Evolutionary conservation across 2,888 invertebrate genomes (phyloP).

Genomic region (Eucriotettix oculatus): DNA sequence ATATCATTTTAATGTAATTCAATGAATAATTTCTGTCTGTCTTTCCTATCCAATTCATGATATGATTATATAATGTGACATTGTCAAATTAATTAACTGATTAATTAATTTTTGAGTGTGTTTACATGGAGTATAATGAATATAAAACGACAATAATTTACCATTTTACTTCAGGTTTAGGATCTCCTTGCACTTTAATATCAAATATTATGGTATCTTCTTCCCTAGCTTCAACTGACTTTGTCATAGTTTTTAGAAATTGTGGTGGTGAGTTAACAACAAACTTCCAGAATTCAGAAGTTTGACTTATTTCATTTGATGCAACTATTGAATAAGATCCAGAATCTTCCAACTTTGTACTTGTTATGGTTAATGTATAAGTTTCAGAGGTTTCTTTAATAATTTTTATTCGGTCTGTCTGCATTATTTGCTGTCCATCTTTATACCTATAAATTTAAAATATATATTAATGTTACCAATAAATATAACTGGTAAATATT

Average conservation of each 20-base stretch:
- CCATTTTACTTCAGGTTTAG: slow-evolving; percentile 74
- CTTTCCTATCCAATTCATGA: too few relatives aligned
- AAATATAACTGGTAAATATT: not conserved
- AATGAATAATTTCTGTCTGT: too few relatives aligned
- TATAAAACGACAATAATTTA: slow-evolving; percentile 18
- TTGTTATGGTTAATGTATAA: slow-evolving; percentile 51
- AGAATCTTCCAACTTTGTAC: slow-evolving; percentile 56
- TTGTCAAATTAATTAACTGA: too few relatives aligned
- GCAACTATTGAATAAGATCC: slow-evolving; percentile 80
- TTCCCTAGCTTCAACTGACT: slow-evolving; percentile 49
- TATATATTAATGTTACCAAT: not conserved
- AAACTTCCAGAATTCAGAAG: slow-evolving; percentile 80
- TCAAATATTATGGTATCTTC: slow-evolving; percentile 59
- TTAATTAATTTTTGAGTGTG: too few relatives aligned
- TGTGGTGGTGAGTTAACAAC: slow-evolving; percentile 67
- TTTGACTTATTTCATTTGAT: slow-evolving; percentile 74
- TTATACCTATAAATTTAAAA: slow-evolving; percentile 41
- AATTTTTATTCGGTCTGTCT: slow-evolving; percentile 54
- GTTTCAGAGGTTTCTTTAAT: slow-evolving; percentile 43
- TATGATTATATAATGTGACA: too few relatives aligned
- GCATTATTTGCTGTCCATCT: slow-evolving; percentile 63
- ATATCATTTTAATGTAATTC: too few relatives aligned
- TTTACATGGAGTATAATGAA: too few relatives aligned
- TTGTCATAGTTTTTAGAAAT: slow-evolving; percentile 51
- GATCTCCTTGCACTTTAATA: slow-evolving; percentile 65